These are phyloP conservation scores for Phoxinus dragarum DNA, from an alignment of 2,797 vertebrate species.

Conservation along the genomic window DNA sequence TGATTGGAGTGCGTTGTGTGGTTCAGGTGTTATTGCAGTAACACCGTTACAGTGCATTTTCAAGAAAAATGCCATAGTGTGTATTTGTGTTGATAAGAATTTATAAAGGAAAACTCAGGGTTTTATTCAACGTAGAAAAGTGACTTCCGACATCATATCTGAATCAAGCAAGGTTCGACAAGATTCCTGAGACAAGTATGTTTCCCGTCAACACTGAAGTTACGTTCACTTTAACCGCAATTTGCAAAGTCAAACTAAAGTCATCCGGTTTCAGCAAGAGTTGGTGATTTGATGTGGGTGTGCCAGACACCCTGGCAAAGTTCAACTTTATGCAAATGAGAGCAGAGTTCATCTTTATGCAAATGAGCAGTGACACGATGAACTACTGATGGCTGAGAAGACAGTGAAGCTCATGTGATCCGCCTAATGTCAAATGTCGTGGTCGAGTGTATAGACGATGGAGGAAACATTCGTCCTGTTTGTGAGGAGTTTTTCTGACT, in stretches of 20 bases:
- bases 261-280: not conserved
- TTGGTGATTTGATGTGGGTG: not conserved
- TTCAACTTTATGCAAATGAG: conserved; percentile 18
- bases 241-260: not conserved
- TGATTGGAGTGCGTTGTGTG: conserved; percentile 9
- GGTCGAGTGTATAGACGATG: conserved; percentile 1
- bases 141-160: not conserved
- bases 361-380: conserved; percentile 14
- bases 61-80: conserved; percentile 27
- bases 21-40: conserved; percentile 47
- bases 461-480: conserved; percentile 1
- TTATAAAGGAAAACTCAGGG: not conserved
- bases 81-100: not conserved
- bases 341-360: conserved; percentile 14
- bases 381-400: not conserved
- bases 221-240: not conserved
- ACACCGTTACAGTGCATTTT: conserved; percentile 9
- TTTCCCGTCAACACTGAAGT: not conserved
- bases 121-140: conserved; percentile 7
- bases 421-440: conserved; percentile 15
- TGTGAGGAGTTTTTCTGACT: not conserved
- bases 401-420: not conserved
- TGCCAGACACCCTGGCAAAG: conserved; percentile 12
- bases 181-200: not conserved
- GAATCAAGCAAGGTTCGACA: not conserved